These are phyloP conservation scores for Callorhinus ursinus DNA, from an alignment of 2,113 vertebrate species.

Conservation along the genomic window DNA sequence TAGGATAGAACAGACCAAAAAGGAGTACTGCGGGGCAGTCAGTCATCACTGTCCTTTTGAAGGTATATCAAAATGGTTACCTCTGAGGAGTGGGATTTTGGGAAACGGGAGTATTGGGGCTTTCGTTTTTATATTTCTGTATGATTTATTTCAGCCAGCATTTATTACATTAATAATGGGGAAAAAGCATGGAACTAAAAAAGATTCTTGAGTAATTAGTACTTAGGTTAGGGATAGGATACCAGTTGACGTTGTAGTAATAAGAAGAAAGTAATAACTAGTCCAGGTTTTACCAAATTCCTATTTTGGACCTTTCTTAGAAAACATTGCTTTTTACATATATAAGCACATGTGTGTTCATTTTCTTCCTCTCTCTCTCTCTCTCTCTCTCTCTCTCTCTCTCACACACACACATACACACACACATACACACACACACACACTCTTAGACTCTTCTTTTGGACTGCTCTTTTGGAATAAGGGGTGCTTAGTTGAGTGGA, in stretches of 20 bases:
- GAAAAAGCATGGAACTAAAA: neutral
- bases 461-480: neutral
- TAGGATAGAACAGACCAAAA: neutral
- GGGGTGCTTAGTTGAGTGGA: neutral
- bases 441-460: neutral
- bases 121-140: conserved; percentile 21
- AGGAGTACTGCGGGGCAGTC: neutral
- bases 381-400: too few relatives aligned
- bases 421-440: neutral
- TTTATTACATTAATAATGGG: conserved; percentile 1
- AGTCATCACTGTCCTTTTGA: neutral
- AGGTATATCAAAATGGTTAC: neutral
- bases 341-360: neutral
- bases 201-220: neutral
- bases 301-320: neutral
- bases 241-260: neutral
- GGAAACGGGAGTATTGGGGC: neutral
- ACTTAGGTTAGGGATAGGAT: neutral
- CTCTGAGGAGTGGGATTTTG: neutral
- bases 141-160: conserved; percentile 44
- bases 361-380: neutral
- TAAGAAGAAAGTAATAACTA: neutral
- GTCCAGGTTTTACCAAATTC: neutral
- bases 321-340: neutral
- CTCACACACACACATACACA: neutral